Evolutionary conservation across 2,113 vertebrate genomes (phyloP), one percentile per base, ranked within the genome.

Genomic region (Phyllostomus discolor): DNA sequence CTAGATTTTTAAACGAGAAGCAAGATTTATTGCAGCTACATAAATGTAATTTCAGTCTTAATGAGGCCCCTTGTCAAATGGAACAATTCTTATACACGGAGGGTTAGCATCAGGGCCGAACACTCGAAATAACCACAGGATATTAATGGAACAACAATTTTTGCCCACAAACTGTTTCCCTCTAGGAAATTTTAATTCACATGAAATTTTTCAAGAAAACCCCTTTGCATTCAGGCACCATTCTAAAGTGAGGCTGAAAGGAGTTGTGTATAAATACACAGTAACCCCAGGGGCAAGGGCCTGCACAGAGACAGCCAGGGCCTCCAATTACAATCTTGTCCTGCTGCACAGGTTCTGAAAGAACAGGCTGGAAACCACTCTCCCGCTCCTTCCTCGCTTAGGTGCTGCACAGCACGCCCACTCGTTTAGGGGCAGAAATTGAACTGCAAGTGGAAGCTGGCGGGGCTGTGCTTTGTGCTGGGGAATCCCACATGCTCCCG

Each of bases 1-100:
- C 83, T 76, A 59, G 81, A 81, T 98, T 97, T 97, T 96, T 89
- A 96, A 97, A 97, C 87, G 48, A 85, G 46, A 96, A 28, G 41
- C 38, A 96, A 95, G 92, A 97, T 98, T 98, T 98, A 98, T 94
- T 94, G 26, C 26, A 46, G 26, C 78, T 81, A 82, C 94, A 96
- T 41, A 96, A 86, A 96, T 75, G 94, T 89, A 88, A 97, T 83
- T 96, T 96, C 81, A 97, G 70, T 96, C 66, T 94, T 89, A 88
- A 96, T 85, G 17, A 11, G 83, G 84, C 38, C 67, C 92, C 35
- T 86, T 88, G 33, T 97, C 84, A 96, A 85, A 64, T 1, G 90
- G 48, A 54, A 57, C 54, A 52, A 78, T 97, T 95, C 83, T 91
- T 90, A 57, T 48, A 83, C 69, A 73, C n/a, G 88, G 43, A 85